A percentile compares a stretch with the other conserved stretches of the same genome.
These are phyloP conservation scores for Rostratula benghalensis DNA, from an alignment of 2,113 vertebrate genomes.

Conservation along the genomic window DNA sequence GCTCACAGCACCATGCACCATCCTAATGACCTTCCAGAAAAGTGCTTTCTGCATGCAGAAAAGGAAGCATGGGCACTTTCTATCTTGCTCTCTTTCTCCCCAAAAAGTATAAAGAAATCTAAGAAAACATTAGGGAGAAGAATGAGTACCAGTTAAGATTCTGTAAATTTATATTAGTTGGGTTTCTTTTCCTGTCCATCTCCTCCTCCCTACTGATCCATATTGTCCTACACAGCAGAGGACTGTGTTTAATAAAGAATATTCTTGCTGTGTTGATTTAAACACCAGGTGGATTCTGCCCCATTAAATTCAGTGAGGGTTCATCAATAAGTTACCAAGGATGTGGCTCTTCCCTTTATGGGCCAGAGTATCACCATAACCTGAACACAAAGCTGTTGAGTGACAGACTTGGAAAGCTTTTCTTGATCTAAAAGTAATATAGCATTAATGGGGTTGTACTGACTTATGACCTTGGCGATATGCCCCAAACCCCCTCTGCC, in stretches of 20 bases:
- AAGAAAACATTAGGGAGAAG: background rate
- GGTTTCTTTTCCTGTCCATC: background rate
- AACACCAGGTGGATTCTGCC: background rate
- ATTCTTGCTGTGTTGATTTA: background rate
- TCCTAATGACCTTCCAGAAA: background rate
- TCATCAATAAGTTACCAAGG: background rate
- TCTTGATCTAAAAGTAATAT: background rate
- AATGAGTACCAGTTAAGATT: background rate
- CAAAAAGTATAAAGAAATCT: background rate
- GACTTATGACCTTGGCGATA: background rate
- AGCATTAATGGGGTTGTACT: background rate
- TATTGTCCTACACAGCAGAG: background rate
- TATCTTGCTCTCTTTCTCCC: background rate
- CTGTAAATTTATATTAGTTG: background rate
- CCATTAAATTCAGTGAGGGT: constrained; percentile 5
- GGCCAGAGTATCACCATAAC: background rate
- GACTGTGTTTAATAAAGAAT: background rate
- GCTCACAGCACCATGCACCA: background rate
- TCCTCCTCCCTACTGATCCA: background rate
- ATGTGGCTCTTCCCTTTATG: background rate
- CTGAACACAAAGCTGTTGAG: background rate
- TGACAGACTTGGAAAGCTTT: background rate
- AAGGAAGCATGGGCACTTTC: background rate
- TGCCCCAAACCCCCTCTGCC: background rate
- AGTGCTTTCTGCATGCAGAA: background rate